These are phyloP conservation scores for Netelia virgata DNA, from an alignment of 2,888 invertebrate species.

Conservation along the genomic window DNA sequence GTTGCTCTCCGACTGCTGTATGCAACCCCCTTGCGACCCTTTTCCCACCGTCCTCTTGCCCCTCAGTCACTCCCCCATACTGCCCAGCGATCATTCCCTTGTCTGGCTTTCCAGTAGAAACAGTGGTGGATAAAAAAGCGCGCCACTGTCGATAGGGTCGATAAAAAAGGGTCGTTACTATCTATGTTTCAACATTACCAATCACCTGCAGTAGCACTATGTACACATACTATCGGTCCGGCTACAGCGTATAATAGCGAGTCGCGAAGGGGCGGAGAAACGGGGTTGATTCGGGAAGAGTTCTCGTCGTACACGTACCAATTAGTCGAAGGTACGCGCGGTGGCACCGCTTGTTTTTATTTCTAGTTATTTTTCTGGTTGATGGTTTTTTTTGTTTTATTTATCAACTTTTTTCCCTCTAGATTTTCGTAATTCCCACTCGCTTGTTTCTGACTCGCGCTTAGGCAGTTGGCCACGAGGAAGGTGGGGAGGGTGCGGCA, in stretches of 20 bases:
- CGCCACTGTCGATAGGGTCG: slow-evolving; percentile 12
- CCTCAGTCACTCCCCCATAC: neutral
- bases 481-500: neutral
- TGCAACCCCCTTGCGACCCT: neutral
- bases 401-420: slow-evolving; percentile 14
- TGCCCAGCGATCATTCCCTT: slow-evolving; percentile 3
- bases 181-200: slow-evolving; percentile 48
- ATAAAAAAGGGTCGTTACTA: slow-evolving; percentile 12
- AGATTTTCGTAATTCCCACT: neutral
- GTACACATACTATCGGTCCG: neutral
- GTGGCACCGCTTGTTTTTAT: slow-evolving; percentile 26
- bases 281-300: slow-evolving; percentile 62
- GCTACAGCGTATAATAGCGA: neutral
- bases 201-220: slow-evolving; percentile 18
- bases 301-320: slow-evolving; percentile 68
- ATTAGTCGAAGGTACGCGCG: slow-evolving; percentile 67
- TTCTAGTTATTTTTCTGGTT: slow-evolving; percentile 35
- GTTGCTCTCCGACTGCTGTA: slow-evolving; percentile 1
- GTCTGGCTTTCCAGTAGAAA: slow-evolving; percentile 7
- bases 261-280: neutral
- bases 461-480: neutral
- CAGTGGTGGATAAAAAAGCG: slow-evolving; percentile 22
- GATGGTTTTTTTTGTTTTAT: neutral
- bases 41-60: neutral
- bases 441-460: neutral